Conservation (phyloP, 2,113 vertebrate genomes). For the Prochilodus magdalenae region DNA sequence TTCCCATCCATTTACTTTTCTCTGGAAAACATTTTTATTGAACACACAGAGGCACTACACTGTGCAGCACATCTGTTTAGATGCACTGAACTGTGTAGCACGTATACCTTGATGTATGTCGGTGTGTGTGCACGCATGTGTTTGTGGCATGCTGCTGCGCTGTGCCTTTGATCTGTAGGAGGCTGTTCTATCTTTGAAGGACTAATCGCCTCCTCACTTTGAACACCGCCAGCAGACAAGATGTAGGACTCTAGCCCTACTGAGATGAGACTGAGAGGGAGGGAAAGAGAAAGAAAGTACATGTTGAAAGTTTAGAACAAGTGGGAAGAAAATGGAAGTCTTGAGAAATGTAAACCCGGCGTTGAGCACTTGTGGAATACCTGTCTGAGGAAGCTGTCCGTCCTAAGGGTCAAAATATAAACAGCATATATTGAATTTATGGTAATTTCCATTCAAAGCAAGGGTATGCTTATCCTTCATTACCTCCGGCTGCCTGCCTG, state of each 20-base stretch:
- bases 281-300: background rate
- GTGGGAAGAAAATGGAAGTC: background rate
- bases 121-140: background rate
- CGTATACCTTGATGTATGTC: background rate
- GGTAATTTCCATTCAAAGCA: too few relatives aligned
- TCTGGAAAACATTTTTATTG: background rate
- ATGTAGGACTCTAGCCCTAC: background rate
- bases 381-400: too few relatives aligned
- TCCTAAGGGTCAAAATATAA: too few relatives aligned
- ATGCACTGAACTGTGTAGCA: background rate
- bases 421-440: too few relatives aligned
- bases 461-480: too few relatives aligned
- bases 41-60: background rate
- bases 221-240: conserved; percentile 31
- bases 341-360: background rate
- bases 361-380: too few relatives aligned
- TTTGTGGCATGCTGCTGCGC: background rate
- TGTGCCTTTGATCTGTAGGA: conserved; percentile 37
- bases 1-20: background rate
- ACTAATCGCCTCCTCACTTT: conserved; percentile 39
- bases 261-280: background rate
- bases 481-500: too few relatives aligned
- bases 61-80: background rate
- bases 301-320: background rate
- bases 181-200: conserved; percentile 37